These are phyloP conservation scores for Staurois parvus DNA, from an alignment of 2,797 vertebrate species.

Conservation along the genomic window DNA sequence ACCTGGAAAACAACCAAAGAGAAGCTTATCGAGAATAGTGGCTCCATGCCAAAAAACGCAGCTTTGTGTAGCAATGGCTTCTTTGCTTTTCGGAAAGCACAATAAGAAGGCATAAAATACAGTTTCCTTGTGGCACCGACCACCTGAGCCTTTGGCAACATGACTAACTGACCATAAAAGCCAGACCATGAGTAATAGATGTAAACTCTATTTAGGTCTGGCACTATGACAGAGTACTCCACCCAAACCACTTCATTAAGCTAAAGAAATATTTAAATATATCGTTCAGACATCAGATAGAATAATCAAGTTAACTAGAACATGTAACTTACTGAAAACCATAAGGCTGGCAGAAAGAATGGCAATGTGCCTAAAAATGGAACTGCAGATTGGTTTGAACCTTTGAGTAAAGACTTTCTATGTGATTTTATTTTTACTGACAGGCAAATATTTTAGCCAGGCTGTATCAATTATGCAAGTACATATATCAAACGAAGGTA, in stretches of 20 bases:
- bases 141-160: conserved; percentile 61
- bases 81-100: conserved; percentile 38
- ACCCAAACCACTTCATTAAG: conserved; percentile 61
- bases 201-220: conserved; percentile 58
- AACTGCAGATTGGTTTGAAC: conserved; percentile 12
- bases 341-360: conserved; percentile 46
- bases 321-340: conserved; percentile 58
- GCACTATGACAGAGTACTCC: conserved; percentile 56
- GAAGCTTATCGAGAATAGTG: conserved; percentile 50
- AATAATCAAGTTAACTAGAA: conserved; percentile 57
- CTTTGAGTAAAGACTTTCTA: conserved; percentile 19
- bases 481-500: conserved; percentile 35
- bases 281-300: conserved; percentile 57
- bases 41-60: conserved; percentile 21
- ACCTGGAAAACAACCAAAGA: conserved; percentile 37
- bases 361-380: conserved; percentile 31
- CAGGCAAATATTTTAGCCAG: conserved; percentile 19
- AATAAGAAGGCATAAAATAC: conserved; percentile 20
- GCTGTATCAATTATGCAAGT: conserved; percentile 11
- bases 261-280: conserved; percentile 56
- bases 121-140: conserved; percentile 48
- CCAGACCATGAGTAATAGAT: conserved; percentile 59
- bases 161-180: conserved; percentile 60
- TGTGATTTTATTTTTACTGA: conserved; percentile 42
- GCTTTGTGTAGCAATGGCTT: conserved; percentile 29